A percentile compares a stretch with the other conserved stretches of the same genome.
Evolutionary conservation across 2,113 vertebrate genomes (phyloP).

Genomic region (Carassius carassius): DNA sequence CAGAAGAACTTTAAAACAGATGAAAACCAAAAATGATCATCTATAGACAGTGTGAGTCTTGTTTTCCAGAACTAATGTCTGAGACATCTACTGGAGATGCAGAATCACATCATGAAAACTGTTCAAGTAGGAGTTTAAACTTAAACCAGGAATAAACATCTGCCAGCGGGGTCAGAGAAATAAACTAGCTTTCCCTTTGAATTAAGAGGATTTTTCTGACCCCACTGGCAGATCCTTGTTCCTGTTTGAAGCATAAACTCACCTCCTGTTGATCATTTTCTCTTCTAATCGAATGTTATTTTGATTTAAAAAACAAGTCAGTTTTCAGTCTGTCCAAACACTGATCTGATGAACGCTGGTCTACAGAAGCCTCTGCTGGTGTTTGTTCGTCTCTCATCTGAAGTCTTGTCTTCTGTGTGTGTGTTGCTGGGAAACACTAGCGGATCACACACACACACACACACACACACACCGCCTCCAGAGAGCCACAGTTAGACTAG

Average conservation of each 20-base stretch:
- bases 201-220: background rate
- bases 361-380: no score
- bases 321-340: no score
- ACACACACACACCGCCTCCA: no score
- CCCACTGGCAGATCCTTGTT: background rate
- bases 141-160: background rate
- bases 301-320: no score
- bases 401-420: no score
- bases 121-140: background rate
- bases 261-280: background rate
- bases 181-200: background rate
- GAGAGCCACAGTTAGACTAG: no score
- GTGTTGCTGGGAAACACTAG: no score
- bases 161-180: background rate
- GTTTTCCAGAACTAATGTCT: background rate
- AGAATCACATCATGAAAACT: background rate
- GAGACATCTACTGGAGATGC: no score
- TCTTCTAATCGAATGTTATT: background rate
- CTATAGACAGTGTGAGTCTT: background rate
- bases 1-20: background rate
- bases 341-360: no score
- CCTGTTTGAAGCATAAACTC: background rate
- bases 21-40: no score
- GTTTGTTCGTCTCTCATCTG: no score
- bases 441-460: no score